A percentile compares a stretch with the other conserved stretches of the same genome.
Evolutionary conservation across 2,797 vertebrate species (phyloP).

Genomic region (Sciurus vulgaris): DNA sequence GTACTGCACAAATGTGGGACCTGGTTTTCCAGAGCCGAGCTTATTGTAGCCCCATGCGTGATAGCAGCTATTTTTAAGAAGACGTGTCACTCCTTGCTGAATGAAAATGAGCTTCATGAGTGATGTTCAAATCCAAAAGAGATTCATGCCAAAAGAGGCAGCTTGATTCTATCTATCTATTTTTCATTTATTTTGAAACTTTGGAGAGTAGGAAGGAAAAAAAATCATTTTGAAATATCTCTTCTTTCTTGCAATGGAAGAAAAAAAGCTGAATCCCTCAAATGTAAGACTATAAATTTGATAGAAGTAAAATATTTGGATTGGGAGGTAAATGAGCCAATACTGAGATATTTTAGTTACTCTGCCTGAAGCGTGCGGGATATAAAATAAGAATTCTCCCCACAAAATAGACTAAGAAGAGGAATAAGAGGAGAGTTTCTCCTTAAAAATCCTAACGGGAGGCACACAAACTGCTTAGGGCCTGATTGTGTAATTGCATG

Average conservation of each 20-base stretch:
- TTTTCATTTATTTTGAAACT: neutral
- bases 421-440: neutral
- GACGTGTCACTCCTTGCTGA: neutral
- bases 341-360: neutral
- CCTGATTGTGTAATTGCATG: neutral
- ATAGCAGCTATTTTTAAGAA: neutral
- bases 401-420: neutral
- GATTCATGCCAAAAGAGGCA: neutral
- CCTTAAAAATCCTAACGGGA: neutral
- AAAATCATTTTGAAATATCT: slow-evolving; percentile 42
- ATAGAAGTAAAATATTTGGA: slow-evolving; percentile 28
- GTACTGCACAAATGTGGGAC: slow-evolving; percentile 48
- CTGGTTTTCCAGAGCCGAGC: slow-evolving; percentile 35
- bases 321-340: neutral
- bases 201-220: neutral
- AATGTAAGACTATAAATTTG: neutral
- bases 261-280: slow-evolving; percentile 1
- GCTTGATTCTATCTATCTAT: neutral
- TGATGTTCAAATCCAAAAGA: slow-evolving; percentile 1
- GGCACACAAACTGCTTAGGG: neutral
- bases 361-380: neutral
- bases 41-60: neutral
- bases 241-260: neutral
- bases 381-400: slow-evolving; percentile 1
- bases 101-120: neutral